Evolutionary conservation across 2,888 invertebrate species (phyloP).

Genomic region (Chrysolina americana): DNA sequence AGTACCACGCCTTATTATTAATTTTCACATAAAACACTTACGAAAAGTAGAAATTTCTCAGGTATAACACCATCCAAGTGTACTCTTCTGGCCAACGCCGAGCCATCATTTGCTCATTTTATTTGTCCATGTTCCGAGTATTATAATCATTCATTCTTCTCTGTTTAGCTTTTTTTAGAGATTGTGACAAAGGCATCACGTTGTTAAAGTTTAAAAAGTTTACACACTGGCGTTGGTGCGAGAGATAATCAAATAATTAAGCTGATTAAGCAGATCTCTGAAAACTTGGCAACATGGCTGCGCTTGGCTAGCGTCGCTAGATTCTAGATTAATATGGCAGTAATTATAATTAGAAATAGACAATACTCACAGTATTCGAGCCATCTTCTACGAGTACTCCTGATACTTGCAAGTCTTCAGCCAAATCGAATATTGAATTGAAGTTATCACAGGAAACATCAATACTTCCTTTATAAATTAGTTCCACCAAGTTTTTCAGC

Average conservation of each 20-base stretch:
- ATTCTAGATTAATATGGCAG: neutral
- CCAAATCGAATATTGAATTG: conserved; percentile 77
- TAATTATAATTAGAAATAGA: neutral
- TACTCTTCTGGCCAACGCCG: neutral
- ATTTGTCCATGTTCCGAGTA: neutral
- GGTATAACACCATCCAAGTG: conserved; percentile 10
- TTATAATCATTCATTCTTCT: neutral
- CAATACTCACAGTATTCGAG: conserved; percentile 41
- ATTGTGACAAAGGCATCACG: neutral
- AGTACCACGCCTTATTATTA: conserved; percentile 14
- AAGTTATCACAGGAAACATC: conserved; percentile 77
- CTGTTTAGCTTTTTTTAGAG: neutral
- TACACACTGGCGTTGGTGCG: no score
- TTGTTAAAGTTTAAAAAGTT: neutral
- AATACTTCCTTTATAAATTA: conserved; percentile 81
- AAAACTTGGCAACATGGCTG: conserved; percentile 14
- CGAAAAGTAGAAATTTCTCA: neutral
- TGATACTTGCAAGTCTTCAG: conserved; percentile 78
- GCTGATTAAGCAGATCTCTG: neutral
- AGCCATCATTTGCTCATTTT: neutral
- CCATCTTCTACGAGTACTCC: conserved; percentile 65
- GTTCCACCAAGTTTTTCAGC: conserved; percentile 77
- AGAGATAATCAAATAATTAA: no score
- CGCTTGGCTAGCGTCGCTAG: neutral
- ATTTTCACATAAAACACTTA: neutral